These are phyloP conservation scores for Mesochorus sp. DNA, from an alignment of 2,888 invertebrate genomes.

Conservation along the genomic window DNA sequence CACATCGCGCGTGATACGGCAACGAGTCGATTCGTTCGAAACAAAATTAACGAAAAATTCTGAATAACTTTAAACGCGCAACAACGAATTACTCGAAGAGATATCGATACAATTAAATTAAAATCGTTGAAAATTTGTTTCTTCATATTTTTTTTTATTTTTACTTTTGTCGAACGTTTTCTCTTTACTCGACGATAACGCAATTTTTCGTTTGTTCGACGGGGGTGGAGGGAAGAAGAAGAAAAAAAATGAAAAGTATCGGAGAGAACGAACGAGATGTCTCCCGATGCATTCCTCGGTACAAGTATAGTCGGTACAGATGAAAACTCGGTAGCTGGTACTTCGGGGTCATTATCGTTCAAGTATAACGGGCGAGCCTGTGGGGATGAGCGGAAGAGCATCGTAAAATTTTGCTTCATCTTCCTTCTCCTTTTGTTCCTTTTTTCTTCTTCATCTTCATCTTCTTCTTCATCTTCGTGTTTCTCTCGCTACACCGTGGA, in stretches of 20 bases:
- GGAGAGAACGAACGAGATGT: too few species aligned
- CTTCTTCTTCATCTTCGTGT: conserved; percentile 18
- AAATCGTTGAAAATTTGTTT: too few species aligned
- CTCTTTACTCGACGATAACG: too few species aligned
- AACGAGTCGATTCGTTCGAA: background rate
- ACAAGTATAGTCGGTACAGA: conserved; percentile 58
- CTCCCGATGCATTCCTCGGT: too few species aligned
- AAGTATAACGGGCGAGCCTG: conserved; percentile 61
- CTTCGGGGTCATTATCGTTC: conserved; percentile 64
- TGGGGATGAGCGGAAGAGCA: conserved; percentile 28
- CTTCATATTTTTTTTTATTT: too few species aligned
- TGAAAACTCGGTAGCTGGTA: conserved; percentile 64
- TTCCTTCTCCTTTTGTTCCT: too few species aligned
- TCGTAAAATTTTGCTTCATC: conserved; percentile 59
- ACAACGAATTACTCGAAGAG: too few species aligned
- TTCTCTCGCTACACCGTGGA: conserved; percentile 21
- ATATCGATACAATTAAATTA: too few species aligned
- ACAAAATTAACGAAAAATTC: background rate
- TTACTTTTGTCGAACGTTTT: too few species aligned
- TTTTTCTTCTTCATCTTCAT: conserved; percentile 28
- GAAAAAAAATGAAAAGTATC: background rate
- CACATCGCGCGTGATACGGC: background rate
- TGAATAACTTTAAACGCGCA: too few species aligned
- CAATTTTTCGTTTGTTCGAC: too few species aligned
- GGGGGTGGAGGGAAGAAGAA: too few species aligned